These are phyloP conservation scores for Euphydryas editha DNA, from an alignment of 2,888 invertebrate species.

Conservation along the genomic window DNA sequence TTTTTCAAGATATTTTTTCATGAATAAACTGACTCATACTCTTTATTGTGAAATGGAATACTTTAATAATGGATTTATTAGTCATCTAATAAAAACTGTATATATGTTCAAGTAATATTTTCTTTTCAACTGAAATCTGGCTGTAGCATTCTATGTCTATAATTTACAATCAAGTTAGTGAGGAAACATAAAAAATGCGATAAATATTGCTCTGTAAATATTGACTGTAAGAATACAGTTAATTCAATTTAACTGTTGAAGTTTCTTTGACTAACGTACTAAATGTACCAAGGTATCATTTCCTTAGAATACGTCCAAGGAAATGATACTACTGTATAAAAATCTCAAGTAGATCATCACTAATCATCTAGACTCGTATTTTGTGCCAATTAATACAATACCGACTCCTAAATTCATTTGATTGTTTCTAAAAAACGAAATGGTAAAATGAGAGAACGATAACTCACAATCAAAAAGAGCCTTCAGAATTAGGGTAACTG, in stretches of 20 bases:
- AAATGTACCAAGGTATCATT: no score
- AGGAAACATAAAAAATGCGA: no score
- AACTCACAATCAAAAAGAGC: constrained; percentile 80
- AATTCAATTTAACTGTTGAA: no score
- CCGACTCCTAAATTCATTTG: not conserved
- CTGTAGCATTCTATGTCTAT: no score
- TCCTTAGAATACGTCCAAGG: no score
- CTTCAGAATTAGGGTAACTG: constrained; percentile 79
- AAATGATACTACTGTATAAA: not conserved
- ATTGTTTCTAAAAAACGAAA: constrained; percentile 54
- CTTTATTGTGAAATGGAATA: constrained; percentile 38
- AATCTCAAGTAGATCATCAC: not conserved
- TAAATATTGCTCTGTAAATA: no score
- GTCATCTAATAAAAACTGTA: not conserved
- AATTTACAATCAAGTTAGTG: no score
- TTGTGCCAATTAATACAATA: constrained; percentile 18
- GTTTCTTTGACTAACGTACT: no score
- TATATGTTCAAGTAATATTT: not conserved
- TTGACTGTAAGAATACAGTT: no score
- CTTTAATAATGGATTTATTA: constrained; percentile 40
- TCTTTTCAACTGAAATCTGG: not conserved
- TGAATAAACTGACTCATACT: constrained; percentile 34
- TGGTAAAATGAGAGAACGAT: constrained; percentile 73
- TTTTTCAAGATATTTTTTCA: constrained; percentile 55
- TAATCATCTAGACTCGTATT: no score